Conservation (phyloP, 2,888 invertebrate species). For the Chromoteleia sp. region DNA sequence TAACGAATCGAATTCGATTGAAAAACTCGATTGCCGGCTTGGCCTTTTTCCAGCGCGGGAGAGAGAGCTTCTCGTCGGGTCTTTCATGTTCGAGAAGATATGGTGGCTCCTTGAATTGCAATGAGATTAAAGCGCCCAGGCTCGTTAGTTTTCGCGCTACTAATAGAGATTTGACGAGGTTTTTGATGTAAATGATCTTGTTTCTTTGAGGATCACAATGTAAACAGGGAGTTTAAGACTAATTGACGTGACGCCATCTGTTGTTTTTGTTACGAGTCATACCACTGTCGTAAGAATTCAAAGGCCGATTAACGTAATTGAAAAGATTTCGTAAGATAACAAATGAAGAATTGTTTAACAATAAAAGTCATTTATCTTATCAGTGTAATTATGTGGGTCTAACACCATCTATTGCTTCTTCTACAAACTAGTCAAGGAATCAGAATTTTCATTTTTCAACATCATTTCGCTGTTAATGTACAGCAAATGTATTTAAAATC, state of each 20-base stretch:
- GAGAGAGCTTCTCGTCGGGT: conserved; percentile 12
- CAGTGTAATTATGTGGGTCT: too few species aligned
- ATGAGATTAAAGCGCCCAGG: conserved; percentile 50
- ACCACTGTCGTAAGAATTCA: too few species aligned
- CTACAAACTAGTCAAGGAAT: too few species aligned
- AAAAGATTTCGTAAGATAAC: too few species aligned
- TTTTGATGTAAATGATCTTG: conserved; percentile 37
- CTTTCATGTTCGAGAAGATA: conserved; percentile 57
- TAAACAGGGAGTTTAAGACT: neutral
- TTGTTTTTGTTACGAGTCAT: neutral
- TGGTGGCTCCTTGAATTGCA: conserved; percentile 41
- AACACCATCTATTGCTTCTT: too few species aligned
- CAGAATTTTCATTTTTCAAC: too few species aligned
- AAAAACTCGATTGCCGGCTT: conserved; percentile 54
- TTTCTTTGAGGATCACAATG: conserved; percentile 19
- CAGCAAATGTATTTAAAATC: too few species aligned
- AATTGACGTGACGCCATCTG: neutral
- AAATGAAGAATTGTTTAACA: too few species aligned
- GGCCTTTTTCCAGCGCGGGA: conserved; percentile 46
- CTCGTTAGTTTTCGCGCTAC: conserved; percentile 56
- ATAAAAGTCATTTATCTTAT: too few species aligned
- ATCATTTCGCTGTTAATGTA: too few species aligned
- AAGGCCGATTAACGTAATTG: too few species aligned
- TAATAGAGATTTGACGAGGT: conserved; percentile 47
- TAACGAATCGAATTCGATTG: conserved; percentile 48